Conservation (phyloP, 2,888 invertebrate species). For the Pocota personata region DNA sequence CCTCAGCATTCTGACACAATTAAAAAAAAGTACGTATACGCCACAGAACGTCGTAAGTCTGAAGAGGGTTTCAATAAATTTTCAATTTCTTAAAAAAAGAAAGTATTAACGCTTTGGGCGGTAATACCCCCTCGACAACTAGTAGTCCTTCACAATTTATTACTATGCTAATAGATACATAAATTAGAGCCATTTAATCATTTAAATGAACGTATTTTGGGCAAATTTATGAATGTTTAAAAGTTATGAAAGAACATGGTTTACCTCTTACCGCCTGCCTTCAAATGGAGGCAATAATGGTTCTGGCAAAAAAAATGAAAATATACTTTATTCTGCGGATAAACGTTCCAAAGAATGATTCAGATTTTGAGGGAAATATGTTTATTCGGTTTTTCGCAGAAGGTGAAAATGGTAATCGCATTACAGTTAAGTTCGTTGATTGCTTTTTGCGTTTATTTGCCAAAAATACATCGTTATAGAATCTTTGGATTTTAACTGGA, state of each 20-base stretch:
- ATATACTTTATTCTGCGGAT: slow-evolving; percentile 10
- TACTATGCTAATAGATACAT: slow-evolving; percentile 58
- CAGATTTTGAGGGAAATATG: slow-evolving; percentile 8
- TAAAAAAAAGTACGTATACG: slow-evolving; percentile 50
- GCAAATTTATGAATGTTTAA: slow-evolving; percentile 60
- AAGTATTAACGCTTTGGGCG: slow-evolving; percentile 5
- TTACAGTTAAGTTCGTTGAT: slow-evolving; percentile 46
- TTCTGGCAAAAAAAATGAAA: slow-evolving; percentile 8
- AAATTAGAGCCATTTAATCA: slow-evolving; percentile 67
- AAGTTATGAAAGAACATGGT: slow-evolving; percentile 45
- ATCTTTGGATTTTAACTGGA: neutral
- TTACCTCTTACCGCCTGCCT: slow-evolving; percentile 21
- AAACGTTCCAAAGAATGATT: slow-evolving; percentile 11
- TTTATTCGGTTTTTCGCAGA: neutral
- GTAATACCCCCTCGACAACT: slow-evolving; percentile 7
- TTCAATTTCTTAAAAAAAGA: slow-evolving; percentile 9
- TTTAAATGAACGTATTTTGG: slow-evolving; percentile 62
- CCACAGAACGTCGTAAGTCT: neutral
- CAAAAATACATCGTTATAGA: neutral
- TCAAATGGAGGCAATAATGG: slow-evolving; percentile 23
- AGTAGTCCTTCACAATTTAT: slow-evolving; percentile 46
- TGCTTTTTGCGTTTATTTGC: neutral
- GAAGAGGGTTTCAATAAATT: slow-evolving; percentile 31
- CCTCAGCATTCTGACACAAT: slow-evolving; percentile 4
- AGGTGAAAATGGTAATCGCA: slow-evolving; percentile 49